Conservation (phyloP, 2,888 invertebrate species). For the Odontomyia ornata region DNA sequence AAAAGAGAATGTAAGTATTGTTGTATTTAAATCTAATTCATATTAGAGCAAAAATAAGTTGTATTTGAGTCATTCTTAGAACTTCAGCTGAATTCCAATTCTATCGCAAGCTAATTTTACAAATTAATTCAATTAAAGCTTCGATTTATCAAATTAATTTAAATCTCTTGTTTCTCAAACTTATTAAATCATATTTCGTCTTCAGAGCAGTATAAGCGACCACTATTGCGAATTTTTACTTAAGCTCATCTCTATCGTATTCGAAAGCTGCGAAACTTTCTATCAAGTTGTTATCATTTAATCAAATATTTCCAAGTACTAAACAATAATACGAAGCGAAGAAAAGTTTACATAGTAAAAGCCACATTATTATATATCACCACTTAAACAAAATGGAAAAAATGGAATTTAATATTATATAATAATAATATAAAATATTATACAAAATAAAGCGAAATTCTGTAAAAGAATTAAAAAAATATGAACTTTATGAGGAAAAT, state of each 20-base stretch:
- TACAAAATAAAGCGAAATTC: constrained; percentile 11
- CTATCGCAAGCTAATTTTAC: too few relatives aligned
- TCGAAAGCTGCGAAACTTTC: constrained; percentile 7
- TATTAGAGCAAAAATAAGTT: too few relatives aligned
- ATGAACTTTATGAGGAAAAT: constrained; percentile 1
- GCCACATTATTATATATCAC: constrained; percentile 21
- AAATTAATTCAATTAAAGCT: too few relatives aligned
- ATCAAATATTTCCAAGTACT: constrained; percentile 15
- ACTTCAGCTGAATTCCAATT: too few relatives aligned
- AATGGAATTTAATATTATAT: constrained; percentile 39
- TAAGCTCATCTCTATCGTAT: constrained; percentile 5
- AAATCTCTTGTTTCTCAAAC: not conserved
- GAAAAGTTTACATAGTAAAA: constrained; percentile 36
- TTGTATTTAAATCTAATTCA: too few relatives aligned
- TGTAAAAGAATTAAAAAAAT: constrained; percentile 4
- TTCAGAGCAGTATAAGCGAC: not conserved
- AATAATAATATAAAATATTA: constrained; percentile 23
- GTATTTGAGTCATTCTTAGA: too few relatives aligned
- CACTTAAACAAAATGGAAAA: constrained; percentile 18
- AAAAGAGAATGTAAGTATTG: too few relatives aligned
- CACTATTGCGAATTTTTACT: not conserved
- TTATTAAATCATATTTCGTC: not conserved
- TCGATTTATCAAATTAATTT: too few relatives aligned
- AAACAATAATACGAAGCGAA: not conserved
- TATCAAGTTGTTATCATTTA: constrained; percentile 12